Evolutionary conservation across 1,140 invertebrate genomes (phyloP).

Genomic region (Drosophila nebulosa): DNA sequence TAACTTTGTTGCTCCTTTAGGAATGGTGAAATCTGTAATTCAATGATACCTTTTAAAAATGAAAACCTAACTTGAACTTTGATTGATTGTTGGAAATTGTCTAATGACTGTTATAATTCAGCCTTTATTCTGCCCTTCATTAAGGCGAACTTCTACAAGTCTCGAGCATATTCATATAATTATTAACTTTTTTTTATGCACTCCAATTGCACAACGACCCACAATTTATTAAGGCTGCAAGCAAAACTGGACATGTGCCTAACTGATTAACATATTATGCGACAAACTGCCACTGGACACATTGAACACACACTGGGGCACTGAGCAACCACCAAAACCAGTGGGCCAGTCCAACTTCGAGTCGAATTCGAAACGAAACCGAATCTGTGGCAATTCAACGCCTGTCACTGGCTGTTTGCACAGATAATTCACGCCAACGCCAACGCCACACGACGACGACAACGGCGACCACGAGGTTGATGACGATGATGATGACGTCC

Average conservation of each 20-base stretch:
- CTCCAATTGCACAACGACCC: conserved; percentile 37
- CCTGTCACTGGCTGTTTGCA: conserved; percentile 74
- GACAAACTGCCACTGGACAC: conserved; percentile 72
- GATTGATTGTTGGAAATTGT: no score
- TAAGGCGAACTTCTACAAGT: background rate
- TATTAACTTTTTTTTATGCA: background rate
- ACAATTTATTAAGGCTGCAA: conserved; percentile 42
- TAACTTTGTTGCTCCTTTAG: no score
- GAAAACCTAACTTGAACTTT: no score
- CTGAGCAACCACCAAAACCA: conserved; percentile 8
- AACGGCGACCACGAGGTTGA: background rate
- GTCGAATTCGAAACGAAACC: background rate
- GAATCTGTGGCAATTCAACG: conserved; percentile 67
- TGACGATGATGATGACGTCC: background rate
- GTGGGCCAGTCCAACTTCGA: background rate
- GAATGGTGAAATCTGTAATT: no score
- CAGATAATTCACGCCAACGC: conserved; percentile 77
- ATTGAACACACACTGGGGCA: conserved; percentile 37
- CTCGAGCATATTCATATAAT: conserved; percentile 1
- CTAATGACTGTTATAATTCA: background rate
- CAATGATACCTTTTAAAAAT: no score
- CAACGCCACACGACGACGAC: conserved; percentile 48
- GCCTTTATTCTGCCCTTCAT: background rate
- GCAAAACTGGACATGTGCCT: conserved; percentile 57
- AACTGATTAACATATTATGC: conserved; percentile 75